Evolutionary conservation across 2,113 vertebrate species (phyloP), one percentile per base, ranked within the genome.

Genomic region (Coregonus clupeaformis): DNA sequence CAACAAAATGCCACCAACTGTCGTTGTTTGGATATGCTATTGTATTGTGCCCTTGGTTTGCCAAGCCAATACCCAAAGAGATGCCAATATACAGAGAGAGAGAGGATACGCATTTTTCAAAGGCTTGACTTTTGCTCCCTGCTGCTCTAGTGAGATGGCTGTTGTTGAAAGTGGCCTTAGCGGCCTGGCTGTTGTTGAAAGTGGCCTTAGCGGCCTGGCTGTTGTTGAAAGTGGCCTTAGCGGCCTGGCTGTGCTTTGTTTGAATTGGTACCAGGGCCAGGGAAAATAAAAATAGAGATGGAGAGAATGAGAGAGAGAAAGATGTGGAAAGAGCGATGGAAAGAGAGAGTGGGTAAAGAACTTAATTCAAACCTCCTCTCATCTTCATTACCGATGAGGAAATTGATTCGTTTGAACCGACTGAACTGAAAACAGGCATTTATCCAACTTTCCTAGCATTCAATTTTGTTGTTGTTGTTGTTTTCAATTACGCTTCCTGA

Each of bases 1-100:
- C 14, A 29, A 65, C 25, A 16, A 67, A 2, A 75, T 68, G 78
- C 83, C 82, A 85, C 80, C 67, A 77, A 80, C 75, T 81, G 76
- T 42, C 9, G 36, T 42, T 42, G 36, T 68, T 29, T 14, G 16
- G 13, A 14, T 65, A 42, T 42, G 36, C 36, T 6, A 16, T 13
- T 65, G 11, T 62, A 5, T n/a, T 5, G 22, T n/a, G 59, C 59
- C 59, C 59, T 18, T 52, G 49, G 49, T 52, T 52, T 5, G 3
- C 49, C 6, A 22, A 7, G 57, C 57, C 57, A 60, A 22, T 60
- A 24, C 57, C n/a, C 57, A 60, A 22, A 22, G 57, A 32, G 64
- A 30, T 2, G 36, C 36, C 36, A 30, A 66, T 7, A 66, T 4
- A 11, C 36, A 11, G 36, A 42, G 36, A 42, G 36, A 14, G 18